phyloP scores from a whole-genome alignment of 2,797 vertebrate genomes.

The Cirrhinus molitorella region DNA sequence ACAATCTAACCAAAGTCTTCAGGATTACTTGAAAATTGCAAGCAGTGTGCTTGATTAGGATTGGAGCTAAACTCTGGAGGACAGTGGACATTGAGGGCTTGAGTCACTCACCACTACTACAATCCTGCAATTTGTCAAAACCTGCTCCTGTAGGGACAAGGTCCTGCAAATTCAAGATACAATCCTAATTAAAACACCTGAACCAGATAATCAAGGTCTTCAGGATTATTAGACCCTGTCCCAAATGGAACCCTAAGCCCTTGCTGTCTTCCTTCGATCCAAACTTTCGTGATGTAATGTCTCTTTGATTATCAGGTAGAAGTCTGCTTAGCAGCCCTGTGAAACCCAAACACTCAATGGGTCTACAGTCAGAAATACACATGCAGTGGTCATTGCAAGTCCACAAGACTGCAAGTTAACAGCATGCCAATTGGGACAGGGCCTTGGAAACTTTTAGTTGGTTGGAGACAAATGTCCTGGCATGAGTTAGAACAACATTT shows the following conservation, averaged over 20 bases:
- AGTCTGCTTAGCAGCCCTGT: neutral
- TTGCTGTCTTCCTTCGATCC: neutral
- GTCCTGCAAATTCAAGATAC: neutral
- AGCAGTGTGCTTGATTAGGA: neutral
- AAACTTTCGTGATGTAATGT: neutral
- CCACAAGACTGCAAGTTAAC: neutral
- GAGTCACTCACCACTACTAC: neutral
- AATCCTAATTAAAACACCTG: neutral
- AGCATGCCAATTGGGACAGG: neutral
- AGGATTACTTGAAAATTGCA: neutral
- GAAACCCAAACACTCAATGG: neutral
- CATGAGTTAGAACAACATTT: neutral
- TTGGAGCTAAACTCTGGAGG: neutral
- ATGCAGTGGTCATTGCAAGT: too few relatives aligned
- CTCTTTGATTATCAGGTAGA: neutral
- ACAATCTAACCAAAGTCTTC: neutral
- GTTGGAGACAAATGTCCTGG: neutral
- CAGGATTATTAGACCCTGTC: neutral
- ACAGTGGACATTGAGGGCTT: neutral
- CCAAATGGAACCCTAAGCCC: neutral
- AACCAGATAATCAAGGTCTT: neutral
- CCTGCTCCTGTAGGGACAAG: neutral
- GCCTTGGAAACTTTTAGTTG: neutral
- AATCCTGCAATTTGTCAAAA: neutral
- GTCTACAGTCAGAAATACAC: neutral